Evolutionary conservation across 30 jellyfish, hydroid and myxozoan species (phyloP), one percentile per base, ranked within the genome.

Genomic region (Turritopsis dohrnii): DNA sequence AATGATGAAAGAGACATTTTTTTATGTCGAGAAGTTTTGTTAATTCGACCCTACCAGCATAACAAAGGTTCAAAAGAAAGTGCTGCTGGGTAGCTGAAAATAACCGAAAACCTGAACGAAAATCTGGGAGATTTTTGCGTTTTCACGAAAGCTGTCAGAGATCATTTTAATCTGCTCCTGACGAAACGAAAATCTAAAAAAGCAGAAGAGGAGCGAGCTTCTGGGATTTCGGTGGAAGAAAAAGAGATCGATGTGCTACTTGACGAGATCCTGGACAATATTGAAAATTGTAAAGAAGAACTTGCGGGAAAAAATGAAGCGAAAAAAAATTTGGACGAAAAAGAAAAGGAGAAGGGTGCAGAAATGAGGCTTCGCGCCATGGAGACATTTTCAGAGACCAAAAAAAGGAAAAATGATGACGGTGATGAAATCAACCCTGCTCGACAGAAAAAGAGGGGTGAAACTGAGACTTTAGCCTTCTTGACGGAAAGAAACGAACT

Each of bases 371-470:
- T n/a, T n/a, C n/a, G 0, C 18, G 81, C 81, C 21, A 72, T 72
- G 28, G 52, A 72, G 28, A 72, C 81, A 25, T 72, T 0, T 25
- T 18, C 30, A 18, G 81, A 0, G 0, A 18, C 81, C 0, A 72
- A 25, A 72, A 72, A 72, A 26, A 21, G 73, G 21, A 60, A 60
- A 23, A 23, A 60, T 23, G 73, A 60, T 18, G 21, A 0, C 21
- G 73, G 21, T 23, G 73, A 60, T 60, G 73, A 0, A 18, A 60
- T 60, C 22, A 60, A 23, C 21, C 24, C 81, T 18, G 30, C 81
- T 18, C 81, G 52, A 23, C 76, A 72, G 28, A 72, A 72, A 72
- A 72, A 30, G 24, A 23, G 81, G n/a, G n/a, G n/a, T n/a, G n/a
- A n/a, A n/a, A n/a, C n/a, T n/a, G n/a, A n/a, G n/a, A n/a, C n/a